Evolutionary conservation across 1,140 invertebrate species (phyloP).

Genomic region (Calliphora vicina): DNA sequence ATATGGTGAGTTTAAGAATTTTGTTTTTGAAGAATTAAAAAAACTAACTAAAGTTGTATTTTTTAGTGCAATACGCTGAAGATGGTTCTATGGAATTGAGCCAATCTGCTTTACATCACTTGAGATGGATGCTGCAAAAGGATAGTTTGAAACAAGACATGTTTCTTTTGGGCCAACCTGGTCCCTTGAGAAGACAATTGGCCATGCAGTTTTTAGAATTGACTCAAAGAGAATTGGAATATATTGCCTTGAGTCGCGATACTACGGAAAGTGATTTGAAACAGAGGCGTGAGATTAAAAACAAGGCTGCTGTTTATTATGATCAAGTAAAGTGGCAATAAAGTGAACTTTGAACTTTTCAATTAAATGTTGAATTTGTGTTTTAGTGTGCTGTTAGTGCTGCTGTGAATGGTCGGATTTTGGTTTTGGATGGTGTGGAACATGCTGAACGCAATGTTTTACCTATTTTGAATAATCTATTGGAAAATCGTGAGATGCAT

Average conservation of each 20-base stretch:
- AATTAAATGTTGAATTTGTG: background rate
- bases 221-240: slow-evolving; percentile 89
- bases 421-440: slow-evolving; percentile 96
- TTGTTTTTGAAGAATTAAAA: slow-evolving; percentile 46
- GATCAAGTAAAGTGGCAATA: slow-evolving; percentile 76
- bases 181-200: slow-evolving; percentile 74
- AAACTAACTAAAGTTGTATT: slow-evolving; percentile 23
- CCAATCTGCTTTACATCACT: slow-evolving; percentile 81
- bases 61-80: slow-evolving; percentile 64
- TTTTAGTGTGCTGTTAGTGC: slow-evolving; percentile 87
- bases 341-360: slow-evolving; percentile 22
- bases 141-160: slow-evolving; percentile 93
- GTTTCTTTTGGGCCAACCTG: slow-evolving; percentile 92
- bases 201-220: slow-evolving; percentile 89
- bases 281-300: slow-evolving; percentile 90
- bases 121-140: slow-evolving; percentile 95
- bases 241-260: slow-evolving; percentile 91
- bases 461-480: slow-evolving; percentile 95
- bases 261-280: slow-evolving; percentile 97
- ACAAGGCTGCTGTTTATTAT: slow-evolving; percentile 88
- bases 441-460: slow-evolving; percentile 97
- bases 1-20: slow-evolving; percentile 78
- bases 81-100: slow-evolving; percentile 65
- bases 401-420: slow-evolving; percentile 84
- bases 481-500: slow-evolving; percentile 99